Conservation (phyloP, 2,797 vertebrate genomes). For the Allenopithecus nigroviridis region DNA sequence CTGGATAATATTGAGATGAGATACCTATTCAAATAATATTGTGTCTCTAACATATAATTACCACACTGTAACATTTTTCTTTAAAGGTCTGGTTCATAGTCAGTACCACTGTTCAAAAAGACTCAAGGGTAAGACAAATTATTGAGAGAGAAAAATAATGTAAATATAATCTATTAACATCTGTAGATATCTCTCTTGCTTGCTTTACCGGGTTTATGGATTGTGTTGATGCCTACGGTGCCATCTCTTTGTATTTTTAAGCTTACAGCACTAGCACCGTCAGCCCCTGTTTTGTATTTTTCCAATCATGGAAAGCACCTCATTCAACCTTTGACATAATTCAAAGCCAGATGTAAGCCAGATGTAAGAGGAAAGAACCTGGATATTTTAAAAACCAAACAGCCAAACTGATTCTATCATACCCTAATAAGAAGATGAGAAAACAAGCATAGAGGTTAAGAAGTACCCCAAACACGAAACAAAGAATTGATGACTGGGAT, state of each 20-base stretch:
- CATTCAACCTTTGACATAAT: constrained; percentile 17
- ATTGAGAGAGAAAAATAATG: constrained; percentile 33
- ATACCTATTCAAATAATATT: constrained; percentile 42
- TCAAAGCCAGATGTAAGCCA: not conserved
- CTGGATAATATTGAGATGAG: constrained; percentile 44
- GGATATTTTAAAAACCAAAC: not conserved
- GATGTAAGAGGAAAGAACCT: not conserved
- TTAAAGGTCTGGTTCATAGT: constrained; percentile 18
- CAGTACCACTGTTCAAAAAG: constrained; percentile 38
- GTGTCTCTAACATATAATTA: constrained; percentile 50
- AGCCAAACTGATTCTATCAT: not conserved
- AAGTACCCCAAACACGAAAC: constrained; percentile 1
- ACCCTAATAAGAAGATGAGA: not conserved
- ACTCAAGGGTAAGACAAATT: constrained; percentile 41
- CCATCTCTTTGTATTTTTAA: not conserved
- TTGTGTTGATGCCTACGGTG: not conserved
- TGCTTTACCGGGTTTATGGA: not conserved
- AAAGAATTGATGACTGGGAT: not conserved
- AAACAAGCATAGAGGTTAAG: not conserved
- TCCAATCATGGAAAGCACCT: not conserved
- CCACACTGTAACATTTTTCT: constrained; percentile 35
- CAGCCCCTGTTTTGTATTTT: not conserved
- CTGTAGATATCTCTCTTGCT: not conserved
- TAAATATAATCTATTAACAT: constrained; percentile 12
- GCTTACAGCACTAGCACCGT: not conserved